Conservation (phyloP, 2,797 vertebrate species). For the Eurystomus glaucurus region DNA sequence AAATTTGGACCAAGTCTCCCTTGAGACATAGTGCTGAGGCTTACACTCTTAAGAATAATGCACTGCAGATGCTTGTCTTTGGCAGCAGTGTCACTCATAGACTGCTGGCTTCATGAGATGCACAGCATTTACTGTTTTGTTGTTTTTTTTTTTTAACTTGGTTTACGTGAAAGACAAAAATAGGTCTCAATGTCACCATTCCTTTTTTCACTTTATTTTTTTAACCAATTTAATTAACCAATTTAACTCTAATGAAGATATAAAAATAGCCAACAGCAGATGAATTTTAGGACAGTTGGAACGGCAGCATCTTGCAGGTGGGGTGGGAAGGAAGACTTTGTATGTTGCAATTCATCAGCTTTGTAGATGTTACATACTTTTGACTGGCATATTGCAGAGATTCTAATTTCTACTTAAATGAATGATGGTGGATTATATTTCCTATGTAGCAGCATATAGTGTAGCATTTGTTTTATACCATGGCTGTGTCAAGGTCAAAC, state of each 20-base stretch:
- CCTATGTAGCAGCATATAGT: background rate
- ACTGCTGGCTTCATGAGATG: background rate
- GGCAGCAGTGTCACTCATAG: background rate
- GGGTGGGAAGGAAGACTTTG: background rate
- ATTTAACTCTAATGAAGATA: background rate
- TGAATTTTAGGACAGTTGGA: background rate
- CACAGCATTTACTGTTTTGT: background rate
- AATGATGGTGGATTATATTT: background rate
- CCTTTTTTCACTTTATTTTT: background rate
- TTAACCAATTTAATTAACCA: background rate
- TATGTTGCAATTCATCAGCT: background rate
- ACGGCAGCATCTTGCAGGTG: background rate
- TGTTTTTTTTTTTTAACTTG: too few species aligned
- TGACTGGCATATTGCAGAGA: background rate
- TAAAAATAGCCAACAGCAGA: background rate
- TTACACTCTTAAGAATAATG: slow-evolving; percentile 6
- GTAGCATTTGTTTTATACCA: background rate
- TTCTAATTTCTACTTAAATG: background rate
- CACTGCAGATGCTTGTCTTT: background rate
- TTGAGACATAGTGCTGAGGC: background rate
- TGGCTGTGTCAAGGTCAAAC: background rate
- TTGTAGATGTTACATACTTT: background rate
- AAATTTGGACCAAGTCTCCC: background rate
- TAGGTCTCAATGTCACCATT: background rate
- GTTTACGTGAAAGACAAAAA: background rate